Base-by-base conservation (phyloP, 2,113 vertebrate genomes). In the Amphiprion ocellaris region DNA sequence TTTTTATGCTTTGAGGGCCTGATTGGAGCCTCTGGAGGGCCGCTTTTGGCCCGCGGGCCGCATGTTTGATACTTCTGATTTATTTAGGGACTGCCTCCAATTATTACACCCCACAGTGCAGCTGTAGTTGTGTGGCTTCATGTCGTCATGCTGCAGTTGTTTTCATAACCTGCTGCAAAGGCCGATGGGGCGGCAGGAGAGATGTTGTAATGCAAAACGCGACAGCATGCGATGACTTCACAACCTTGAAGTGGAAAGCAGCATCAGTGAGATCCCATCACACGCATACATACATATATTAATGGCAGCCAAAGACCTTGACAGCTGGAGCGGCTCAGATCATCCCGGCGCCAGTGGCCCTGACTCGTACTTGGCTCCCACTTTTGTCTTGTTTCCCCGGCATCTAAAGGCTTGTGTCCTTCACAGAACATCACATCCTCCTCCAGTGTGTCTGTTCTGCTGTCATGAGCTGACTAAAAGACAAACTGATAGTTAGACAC, bases 221-320 rank as follows among this genome's bases (percentile, higher is more conserved):
- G 44, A 0, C 37, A 44, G 62, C 37, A 0, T 33, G 64, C 14
- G 26, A 11, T 16, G 37, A 74, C 55, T 54, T 60, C 71, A 77
- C 69, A 82, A 44, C 74, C 63, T 77, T 63, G 64, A 55, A 28
- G n/a, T 47, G 79, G 63, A 83, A 60, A 65, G 50, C 49, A 12
- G 16, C 49, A 60, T 60, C 61, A 82, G 69, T 80, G 39, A 59
- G 56, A 83, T 59, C 28, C 46, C 67, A 55, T 67, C 41, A 14
- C 66, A 55, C 28, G 53, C 46, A 65, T 53, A 62, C n/a, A 21
- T 21, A 41, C 60, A 86, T 68, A 77, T 76, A 84, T 87, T 87
- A 86, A 88, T 72, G 85, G n/a, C 61, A 72, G 70, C 73, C 69
- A 33, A 77, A 84, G 84, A 81, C 85, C 77, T 74, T 69, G 81